Percentiles rank a stretch among this genome's conserved stretches.
These are phyloP conservation scores for Phrynosoma blainvillii DNA, from an alignment of 2,113 vertebrate genomes.

Conservation along the genomic window DNA sequence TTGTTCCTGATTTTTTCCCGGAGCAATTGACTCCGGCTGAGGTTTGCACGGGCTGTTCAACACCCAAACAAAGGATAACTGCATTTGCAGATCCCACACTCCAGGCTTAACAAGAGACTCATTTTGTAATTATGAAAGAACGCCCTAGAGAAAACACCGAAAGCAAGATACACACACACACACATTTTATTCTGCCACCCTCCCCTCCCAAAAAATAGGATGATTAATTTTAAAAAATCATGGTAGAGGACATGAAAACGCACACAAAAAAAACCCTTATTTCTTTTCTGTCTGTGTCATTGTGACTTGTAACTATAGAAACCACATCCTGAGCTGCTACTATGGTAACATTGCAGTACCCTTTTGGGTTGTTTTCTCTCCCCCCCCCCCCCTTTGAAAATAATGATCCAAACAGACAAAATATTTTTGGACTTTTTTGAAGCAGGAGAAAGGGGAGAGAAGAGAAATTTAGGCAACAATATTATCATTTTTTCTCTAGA, in stretches of 20 bases:
- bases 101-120: background rate
- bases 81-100: background rate
- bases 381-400: slow-evolving; percentile 54
- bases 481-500: background rate
- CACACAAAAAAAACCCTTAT: slow-evolving; percentile 42
- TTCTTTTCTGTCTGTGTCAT: slow-evolving; percentile 68
- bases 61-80: background rate
- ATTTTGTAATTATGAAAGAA: background rate
- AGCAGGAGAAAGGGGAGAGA: background rate
- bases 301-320: slow-evolving; percentile 84
- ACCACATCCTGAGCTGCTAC: slow-evolving; percentile 82
- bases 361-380: background rate
- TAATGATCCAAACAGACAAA: slow-evolving; percentile 66
- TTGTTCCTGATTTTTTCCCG: background rate
- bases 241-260: slow-evolving; percentile 9
- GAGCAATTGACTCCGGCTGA: too few species aligned
- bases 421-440: slow-evolving; percentile 23
- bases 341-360: slow-evolving; percentile 78
- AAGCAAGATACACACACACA: background rate
- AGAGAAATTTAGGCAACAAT: background rate
- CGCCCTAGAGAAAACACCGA: background rate
- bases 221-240: background rate
- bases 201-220: background rate
- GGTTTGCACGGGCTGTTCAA: background rate
- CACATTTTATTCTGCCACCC: background rate